Conservation (phyloP, 2,888 invertebrate species). For the Arge pagana region DNA sequence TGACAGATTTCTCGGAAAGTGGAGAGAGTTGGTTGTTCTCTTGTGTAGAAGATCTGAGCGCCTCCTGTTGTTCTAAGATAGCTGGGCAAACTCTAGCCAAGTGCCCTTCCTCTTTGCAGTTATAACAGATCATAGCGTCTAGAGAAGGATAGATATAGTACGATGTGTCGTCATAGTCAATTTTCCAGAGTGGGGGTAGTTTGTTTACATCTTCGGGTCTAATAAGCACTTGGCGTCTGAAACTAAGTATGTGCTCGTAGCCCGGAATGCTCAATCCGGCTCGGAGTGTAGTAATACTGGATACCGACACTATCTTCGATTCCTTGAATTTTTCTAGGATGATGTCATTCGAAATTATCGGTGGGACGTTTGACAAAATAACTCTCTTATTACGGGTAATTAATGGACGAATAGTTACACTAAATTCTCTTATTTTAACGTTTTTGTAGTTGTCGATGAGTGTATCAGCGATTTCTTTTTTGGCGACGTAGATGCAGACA, state of each 20-base stretch:
- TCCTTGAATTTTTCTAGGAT: constrained; percentile 22
- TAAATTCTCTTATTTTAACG: constrained; percentile 26
- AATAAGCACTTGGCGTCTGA: constrained; percentile 34
- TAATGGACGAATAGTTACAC: constrained; percentile 28
- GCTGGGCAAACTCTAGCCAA: constrained; percentile 3
- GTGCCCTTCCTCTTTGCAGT: constrained; percentile 33
- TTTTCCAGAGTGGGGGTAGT: constrained; percentile 8
- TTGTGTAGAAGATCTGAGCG: not conserved
- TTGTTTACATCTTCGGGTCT: constrained; percentile 23
- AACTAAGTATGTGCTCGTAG: constrained; percentile 36
- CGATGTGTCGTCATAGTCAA: constrained; percentile 25
- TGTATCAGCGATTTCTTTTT: constrained; percentile 3
- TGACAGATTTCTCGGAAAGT: not conserved
- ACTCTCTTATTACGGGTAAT: constrained; percentile 27
- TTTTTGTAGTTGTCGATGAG: constrained; percentile 22
- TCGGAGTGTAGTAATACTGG: constrained; percentile 34
- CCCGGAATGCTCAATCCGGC: constrained; percentile 32
- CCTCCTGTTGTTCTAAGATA: not conserved
- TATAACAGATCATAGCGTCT: constrained; percentile 29
- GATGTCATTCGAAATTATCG: constrained; percentile 22
- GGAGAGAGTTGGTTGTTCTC: not conserved
- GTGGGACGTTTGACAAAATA: constrained; percentile 38
- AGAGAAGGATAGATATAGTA: constrained; percentile 30
- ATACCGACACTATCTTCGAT: constrained; percentile 29
- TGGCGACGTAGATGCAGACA: constrained; percentile 24